These are phyloP conservation scores for Caenorhabditis sp. DNA, from an alignment of 2,888 invertebrate genomes.

Conservation along the genomic window DNA sequence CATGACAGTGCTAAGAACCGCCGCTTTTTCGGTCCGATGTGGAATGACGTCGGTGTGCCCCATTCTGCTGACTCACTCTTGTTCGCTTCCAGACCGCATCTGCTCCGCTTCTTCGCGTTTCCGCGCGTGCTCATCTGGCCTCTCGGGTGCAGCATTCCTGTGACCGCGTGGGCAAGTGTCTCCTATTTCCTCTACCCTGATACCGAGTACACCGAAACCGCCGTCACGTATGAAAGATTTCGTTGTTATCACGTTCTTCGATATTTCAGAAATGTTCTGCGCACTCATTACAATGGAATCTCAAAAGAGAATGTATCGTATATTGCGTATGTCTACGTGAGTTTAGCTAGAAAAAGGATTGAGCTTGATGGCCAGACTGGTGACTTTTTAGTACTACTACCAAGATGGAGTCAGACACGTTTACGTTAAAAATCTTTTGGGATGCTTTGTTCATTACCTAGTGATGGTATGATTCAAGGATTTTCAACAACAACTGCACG, in stretches of 20 bases:
- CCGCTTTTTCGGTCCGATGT: too few relatives aligned
- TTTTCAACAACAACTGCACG: background rate
- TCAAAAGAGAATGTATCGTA: slow-evolving; percentile 43
- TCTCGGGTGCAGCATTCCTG: slow-evolving; percentile 26
- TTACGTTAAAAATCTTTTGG: slow-evolving; percentile 37
- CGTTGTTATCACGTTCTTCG: background rate
- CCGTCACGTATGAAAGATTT: slow-evolving; percentile 30
- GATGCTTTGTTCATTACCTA: slow-evolving; percentile 47
- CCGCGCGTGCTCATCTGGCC: slow-evolving; percentile 37
- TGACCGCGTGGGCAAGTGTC: slow-evolving; percentile 49
- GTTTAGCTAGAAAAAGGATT: background rate
- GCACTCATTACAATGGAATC: slow-evolving; percentile 38
- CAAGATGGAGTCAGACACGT: slow-evolving; percentile 18
- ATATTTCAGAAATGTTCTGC: slow-evolving; percentile 26
- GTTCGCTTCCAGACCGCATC: slow-evolving; percentile 28
- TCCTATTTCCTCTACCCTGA: slow-evolving; percentile 53
- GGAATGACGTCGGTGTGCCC: background rate
- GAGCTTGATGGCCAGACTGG: too few relatives aligned
- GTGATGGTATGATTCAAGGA: slow-evolving; percentile 27
- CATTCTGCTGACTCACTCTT: background rate
- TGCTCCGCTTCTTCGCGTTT: slow-evolving; percentile 23
- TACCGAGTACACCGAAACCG: slow-evolving; percentile 40
- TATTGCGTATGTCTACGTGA: slow-evolving; percentile 47
- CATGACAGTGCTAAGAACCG: too few relatives aligned
- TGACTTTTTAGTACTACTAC: slow-evolving; percentile 38